phyloP scores from a whole-genome alignment of 2,888 invertebrate genomes.

The Acrocera orbiculus region DNA sequence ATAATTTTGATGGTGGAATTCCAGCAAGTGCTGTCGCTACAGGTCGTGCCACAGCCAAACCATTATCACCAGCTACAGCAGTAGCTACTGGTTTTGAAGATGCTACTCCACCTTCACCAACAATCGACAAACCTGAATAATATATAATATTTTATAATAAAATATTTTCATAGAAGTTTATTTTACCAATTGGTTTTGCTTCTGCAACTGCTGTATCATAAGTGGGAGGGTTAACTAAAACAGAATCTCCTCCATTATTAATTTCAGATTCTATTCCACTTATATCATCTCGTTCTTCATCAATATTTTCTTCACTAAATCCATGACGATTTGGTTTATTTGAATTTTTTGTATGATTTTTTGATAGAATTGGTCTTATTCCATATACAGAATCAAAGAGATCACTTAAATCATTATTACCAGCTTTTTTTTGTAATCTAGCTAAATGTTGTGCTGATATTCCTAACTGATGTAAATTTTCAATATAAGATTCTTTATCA shows the following conservation, averaged over 20 bases:
- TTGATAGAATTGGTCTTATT: constrained; percentile 18
- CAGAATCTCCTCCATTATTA: constrained; percentile 27
- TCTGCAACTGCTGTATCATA: constrained; percentile 51
- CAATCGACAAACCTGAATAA: constrained; percentile 40
- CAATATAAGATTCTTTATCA: constrained; percentile 39
- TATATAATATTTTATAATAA: not conserved
- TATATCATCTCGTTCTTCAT: constrained; percentile 22
- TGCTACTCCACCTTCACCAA: constrained; percentile 50
- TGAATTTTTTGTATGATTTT: constrained; percentile 4
- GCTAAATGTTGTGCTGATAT: constrained; percentile 40
- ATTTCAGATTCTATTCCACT: constrained; percentile 21
- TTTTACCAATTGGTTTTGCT: constrained; percentile 55
- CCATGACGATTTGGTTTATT: constrained; percentile 5
- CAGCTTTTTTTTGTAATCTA: constrained; percentile 34
- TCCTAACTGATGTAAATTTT: constrained; percentile 37
- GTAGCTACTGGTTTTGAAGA: constrained; percentile 53
- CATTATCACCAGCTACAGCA: constrained; percentile 50
- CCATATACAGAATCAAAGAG: constrained; percentile 22
- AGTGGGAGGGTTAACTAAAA: constrained; percentile 36
- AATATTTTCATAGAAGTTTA: not conserved
- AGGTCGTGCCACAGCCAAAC: constrained; percentile 51
- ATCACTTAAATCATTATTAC: constrained; percentile 36
- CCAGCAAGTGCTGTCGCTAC: constrained; percentile 61
- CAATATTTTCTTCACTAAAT: constrained; percentile 25
- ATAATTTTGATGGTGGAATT: constrained; percentile 32